phyloP scores from a whole-genome alignment of 1,140 invertebrate genomes.

The Musca domestica region DNA sequence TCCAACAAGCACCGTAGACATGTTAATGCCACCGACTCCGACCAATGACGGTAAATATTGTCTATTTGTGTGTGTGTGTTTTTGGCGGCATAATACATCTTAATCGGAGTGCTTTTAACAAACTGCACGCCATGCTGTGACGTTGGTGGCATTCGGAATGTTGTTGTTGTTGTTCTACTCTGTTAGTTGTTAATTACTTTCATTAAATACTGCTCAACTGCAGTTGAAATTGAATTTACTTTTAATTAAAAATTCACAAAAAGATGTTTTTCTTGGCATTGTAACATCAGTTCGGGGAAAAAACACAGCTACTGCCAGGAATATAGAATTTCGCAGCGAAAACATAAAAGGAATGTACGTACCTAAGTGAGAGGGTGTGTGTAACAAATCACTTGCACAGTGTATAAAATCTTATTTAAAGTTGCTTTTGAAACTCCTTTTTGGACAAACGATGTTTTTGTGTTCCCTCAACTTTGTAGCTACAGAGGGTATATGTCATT shows the following conservation, averaged over 20 bases:
- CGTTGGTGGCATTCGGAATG: neutral
- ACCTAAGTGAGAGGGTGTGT: neutral
- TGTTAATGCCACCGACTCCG: too few species aligned
- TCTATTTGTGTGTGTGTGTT: too few species aligned
- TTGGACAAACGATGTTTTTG: too few species aligned
- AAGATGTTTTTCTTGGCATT: constrained; percentile 24
- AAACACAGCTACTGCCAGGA: neutral
- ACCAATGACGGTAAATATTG: too few species aligned
- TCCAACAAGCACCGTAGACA: too few species aligned
- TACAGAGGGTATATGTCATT: too few species aligned
- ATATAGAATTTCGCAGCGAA: neutral
- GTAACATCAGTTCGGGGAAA: constrained; percentile 6
- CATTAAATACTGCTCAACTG: constrained; percentile 24
- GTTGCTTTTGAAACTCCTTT: too few species aligned
- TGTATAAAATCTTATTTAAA: too few species aligned
- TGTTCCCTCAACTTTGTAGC: too few species aligned
- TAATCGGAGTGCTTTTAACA: too few species aligned
- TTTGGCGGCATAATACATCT: too few species aligned
- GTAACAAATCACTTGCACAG: neutral
- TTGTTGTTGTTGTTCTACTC: constrained; percentile 5
- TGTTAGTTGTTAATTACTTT: constrained; percentile 25
- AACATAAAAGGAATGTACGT: neutral
- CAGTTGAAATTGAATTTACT: constrained; percentile 28
- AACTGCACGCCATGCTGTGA: too few species aligned
- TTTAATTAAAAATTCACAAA: constrained; percentile 29